phyloP scores from a whole-genome alignment of 2,888 invertebrate genomes.

The Drosophila heteroneura region DNA sequence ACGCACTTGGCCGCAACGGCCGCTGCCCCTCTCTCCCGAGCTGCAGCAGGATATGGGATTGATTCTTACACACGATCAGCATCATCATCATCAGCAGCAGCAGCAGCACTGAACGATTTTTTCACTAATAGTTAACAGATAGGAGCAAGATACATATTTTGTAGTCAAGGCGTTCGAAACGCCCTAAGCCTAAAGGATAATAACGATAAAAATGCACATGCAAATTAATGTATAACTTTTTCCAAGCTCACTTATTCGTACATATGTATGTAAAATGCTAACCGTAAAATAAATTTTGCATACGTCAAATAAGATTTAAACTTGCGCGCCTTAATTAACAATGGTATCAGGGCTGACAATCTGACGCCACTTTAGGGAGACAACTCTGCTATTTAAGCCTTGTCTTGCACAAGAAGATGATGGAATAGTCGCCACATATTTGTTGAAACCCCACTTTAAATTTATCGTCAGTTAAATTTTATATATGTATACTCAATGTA shows the following conservation, averaged over 20 bases:
- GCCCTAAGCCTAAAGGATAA: conserved; percentile 53
- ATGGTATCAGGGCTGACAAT: not conserved
- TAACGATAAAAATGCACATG: conserved; percentile 22
- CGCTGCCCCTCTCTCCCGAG: conserved; percentile 85
- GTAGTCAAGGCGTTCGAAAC: conserved; percentile 70
- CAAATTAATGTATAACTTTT: conserved; percentile 30
- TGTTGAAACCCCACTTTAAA: not conserved
- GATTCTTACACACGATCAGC: conserved; percentile 26
- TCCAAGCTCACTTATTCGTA: conserved; percentile 36
- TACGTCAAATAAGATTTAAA: conserved; percentile 1
- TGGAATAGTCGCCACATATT: not conserved
- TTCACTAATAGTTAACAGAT: conserved; percentile 14
- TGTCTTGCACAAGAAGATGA: not conserved
- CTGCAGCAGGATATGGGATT: conserved; percentile 68
- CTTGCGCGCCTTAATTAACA: not conserved
- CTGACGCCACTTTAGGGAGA: not conserved
- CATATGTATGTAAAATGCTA: conserved; percentile 6
- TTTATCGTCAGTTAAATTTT: not conserved
- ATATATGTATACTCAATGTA: no score
- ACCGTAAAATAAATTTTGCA: conserved; percentile 9
- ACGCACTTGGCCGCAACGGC: conserved; percentile 88
- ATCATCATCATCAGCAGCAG: conserved; percentile 19
- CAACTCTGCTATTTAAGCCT: not conserved
- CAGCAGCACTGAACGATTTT: conserved; percentile 26
- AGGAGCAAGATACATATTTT: conserved; percentile 32